A percentile compares a stretch with the other conserved stretches of the same genome.
Conservation (phyloP, 2,797 vertebrate genomes). For the Danio tinwini region DNA sequence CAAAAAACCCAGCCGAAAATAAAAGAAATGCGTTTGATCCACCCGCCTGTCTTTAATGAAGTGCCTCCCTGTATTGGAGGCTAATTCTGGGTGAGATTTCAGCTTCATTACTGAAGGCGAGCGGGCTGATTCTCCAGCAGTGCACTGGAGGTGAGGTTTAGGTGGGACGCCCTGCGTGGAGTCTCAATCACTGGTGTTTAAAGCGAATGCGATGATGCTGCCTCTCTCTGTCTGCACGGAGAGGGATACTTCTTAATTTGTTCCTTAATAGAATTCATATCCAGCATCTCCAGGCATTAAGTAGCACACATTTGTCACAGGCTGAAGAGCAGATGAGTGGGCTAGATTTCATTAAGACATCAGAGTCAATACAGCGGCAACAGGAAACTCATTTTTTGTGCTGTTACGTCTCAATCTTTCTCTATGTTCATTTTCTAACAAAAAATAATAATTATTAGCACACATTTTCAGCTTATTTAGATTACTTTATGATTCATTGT, state of each 20-base stretch:
- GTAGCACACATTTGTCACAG: conserved; percentile 75
- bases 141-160: conserved; percentile 59
- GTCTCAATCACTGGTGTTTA: conserved; percentile 69
- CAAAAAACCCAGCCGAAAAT: conserved; percentile 72
- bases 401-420: conserved; percentile 52
- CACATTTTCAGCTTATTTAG: conserved; percentile 64
- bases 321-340: conserved; percentile 76
- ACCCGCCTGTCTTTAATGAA: conserved; percentile 78
- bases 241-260: conserved; percentile 79
- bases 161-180: conserved; percentile 59
- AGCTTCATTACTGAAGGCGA: conserved; percentile 77
- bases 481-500: conserved; percentile 70
- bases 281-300: conserved; percentile 77
- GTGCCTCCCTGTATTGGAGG: conserved; percentile 67
- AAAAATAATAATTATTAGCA: conserved; percentile 57
- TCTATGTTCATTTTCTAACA: neutral
- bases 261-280: conserved; percentile 81
- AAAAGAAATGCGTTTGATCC: conserved; percentile 79
- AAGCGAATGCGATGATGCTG: conserved; percentile 60
- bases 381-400: conserved; percentile 12
- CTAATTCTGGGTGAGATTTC: conserved; percentile 76
- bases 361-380: conserved; percentile 62
- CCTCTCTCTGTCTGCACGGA: conserved; percentile 61
- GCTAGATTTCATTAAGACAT: conserved; percentile 78
- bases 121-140: conserved; percentile 63